Percentiles rank a stretch among this genome's conserved stretches.
phyloP scores from a whole-genome alignment of 2,797 vertebrate species.

The Babyrousa celebensis region DNA sequence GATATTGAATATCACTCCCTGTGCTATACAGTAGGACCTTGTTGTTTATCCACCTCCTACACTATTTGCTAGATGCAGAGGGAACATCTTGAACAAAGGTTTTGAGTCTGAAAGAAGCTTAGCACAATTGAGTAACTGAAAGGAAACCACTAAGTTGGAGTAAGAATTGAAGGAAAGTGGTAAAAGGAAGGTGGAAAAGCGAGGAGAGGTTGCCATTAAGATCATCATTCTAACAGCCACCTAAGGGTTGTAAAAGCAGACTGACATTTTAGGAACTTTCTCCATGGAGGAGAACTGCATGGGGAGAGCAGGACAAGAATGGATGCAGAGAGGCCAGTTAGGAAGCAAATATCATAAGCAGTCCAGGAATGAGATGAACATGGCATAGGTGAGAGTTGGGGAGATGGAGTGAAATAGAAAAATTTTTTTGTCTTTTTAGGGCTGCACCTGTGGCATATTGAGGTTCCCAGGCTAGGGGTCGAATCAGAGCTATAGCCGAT shows the following conservation, averaged over 20 bases:
- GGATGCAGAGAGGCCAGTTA: background rate
- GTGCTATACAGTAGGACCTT: no score
- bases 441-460: no score
- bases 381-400: background rate
- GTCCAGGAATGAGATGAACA: background rate
- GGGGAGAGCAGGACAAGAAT: background rate
- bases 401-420: background rate
- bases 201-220: background rate
- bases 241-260: background rate
- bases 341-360: background rate
- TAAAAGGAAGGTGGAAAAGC: background rate
- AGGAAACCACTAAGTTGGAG: background rate
- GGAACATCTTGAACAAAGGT: background rate
- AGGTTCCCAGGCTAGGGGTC: no score
- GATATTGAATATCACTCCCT: no score
- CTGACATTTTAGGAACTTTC: background rate
- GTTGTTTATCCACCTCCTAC: no score
- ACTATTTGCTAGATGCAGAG: background rate
- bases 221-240: background rate
- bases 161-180: background rate
- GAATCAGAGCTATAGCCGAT: no score
- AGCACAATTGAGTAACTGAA: background rate
- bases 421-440: background rate
- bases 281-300: background rate
- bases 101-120: constrained; percentile 6